Conservation (phyloP, 2,888 invertebrate genomes). For the Tachina grossa region DNA sequence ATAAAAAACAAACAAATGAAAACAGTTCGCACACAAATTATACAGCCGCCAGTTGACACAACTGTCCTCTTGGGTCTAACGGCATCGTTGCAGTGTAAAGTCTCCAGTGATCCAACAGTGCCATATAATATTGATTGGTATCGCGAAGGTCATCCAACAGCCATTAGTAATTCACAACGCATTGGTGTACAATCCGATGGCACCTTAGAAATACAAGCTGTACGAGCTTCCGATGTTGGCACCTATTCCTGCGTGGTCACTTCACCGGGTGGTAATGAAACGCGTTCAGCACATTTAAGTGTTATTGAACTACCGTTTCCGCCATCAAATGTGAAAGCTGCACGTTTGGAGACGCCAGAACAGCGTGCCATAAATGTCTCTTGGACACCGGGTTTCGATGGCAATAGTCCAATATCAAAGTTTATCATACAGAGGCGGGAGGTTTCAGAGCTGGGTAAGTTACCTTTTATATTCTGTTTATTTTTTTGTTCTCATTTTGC, state of each 20-base stretch:
- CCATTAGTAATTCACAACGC: conserved; percentile 87
- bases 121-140: conserved; percentile 94
- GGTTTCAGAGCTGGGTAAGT: conserved; percentile 92
- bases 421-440: conserved; percentile 96
- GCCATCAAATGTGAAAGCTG: conserved; percentile 93
- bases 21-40: conserved; percentile 95
- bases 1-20: neutral
- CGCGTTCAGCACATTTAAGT: conserved; percentile 90
- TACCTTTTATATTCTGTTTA: conserved; percentile 19
- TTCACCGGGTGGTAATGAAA: conserved; percentile 96
- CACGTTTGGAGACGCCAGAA: conserved; percentile 86
- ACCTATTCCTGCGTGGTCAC: conserved; percentile 94
- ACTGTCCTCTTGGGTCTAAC: conserved; percentile 95
- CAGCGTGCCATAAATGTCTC: conserved; percentile 93
- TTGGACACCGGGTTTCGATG: conserved; percentile 98
- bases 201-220: conserved; percentile 93
- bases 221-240: conserved; percentile 96
- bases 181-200: conserved; percentile 91
- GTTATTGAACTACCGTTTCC: conserved; percentile 98
- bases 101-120: conserved; percentile 94
- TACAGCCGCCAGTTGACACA: conserved; percentile 95
- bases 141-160: conserved; percentile 89
- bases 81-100: conserved; percentile 96
- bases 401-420: conserved; percentile 96
- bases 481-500: conserved; percentile 15